Percentiles rank a stretch among this genome's conserved stretches.
phyloP scores from a whole-genome alignment of 2,797 vertebrate genomes.

The Silurus aristotelis region DNA sequence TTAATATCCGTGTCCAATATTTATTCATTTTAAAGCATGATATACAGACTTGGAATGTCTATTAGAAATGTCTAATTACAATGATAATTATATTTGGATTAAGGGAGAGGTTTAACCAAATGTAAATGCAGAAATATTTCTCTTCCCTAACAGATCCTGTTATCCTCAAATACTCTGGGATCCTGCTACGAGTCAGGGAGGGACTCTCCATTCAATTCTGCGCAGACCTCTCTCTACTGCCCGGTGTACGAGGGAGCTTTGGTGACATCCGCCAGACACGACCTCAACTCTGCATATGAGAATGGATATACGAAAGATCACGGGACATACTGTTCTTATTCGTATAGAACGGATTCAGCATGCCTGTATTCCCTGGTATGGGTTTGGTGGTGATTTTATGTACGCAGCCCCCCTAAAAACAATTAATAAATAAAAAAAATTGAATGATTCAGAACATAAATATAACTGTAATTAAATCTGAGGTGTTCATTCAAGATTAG shows the following conservation, averaged over 20 bases:
- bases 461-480: background rate
- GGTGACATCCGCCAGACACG: conserved; percentile 86
- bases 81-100: background rate
- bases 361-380: conserved; percentile 90
- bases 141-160: conserved; percentile 80
- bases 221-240: conserved; percentile 83
- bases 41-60: no score
- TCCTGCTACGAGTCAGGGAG: conserved; percentile 85
- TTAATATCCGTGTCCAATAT: background rate
- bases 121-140: background rate
- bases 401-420: no score
- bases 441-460: background rate
- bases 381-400: background rate
- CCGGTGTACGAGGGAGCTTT: conserved; percentile 85
- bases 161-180: conserved; percentile 85
- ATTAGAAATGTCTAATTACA: background rate
- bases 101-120: background rate
- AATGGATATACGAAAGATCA: conserved; percentile 83
- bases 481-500: background rate
- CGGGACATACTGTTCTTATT: conserved; percentile 76
- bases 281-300: conserved; percentile 85
- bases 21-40: background rate
- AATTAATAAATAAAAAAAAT: background rate
- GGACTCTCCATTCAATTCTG: conserved; percentile 75
- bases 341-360: conserved; percentile 83